Base-by-base conservation (phyloP, 2,888 invertebrate species). In the Temnothorax unifasciatus region DNA sequence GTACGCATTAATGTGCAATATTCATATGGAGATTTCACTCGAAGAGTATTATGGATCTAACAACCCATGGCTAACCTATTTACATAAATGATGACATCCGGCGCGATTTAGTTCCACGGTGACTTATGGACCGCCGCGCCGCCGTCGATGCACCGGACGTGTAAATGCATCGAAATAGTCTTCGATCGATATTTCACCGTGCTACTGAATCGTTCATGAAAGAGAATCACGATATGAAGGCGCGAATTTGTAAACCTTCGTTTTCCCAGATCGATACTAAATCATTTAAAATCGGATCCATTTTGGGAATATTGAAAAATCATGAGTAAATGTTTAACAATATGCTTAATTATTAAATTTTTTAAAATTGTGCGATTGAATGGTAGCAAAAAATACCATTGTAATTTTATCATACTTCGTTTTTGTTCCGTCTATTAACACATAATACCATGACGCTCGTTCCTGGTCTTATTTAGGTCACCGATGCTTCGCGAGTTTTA, bases 31-130 rank as follows among this genome's bases (percentile, higher is more conserved):
- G 90, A 91, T 92, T 91, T 91, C 89, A 85, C 89, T 90, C 86
- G 90, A 90, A 92, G 92, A 90, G 91, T 92, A 93, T 93, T 93
- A 92, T 90, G 92, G 92, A 92, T 92, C 93, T 92, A 93, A 93
- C 93, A 92, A 93, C 88, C 91, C 92, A 91, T 91, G 91, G 91
- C 91, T 90, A 89, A 89, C 88, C 88, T 87, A 92, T 93, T 93
- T 93, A 92, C 93, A 93, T 93, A 93, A 93, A 92, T 92, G 93
- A 86, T 88, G 90, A 89, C 92, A 92, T 92, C 91, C 90, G 89
- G 77, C 64, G 74, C 88, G 87, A 90, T 88, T 90, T 90, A 85
- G 86, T 89, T 82, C 87, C 63, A 54, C 41, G 82, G 59, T 79
- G 79, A 69, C 68, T 83, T 77, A 68, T 61, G 79, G 79, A 79